Conservation (phyloP, 2,888 invertebrate genomes). For the Brachypterus glaber region DNA sequence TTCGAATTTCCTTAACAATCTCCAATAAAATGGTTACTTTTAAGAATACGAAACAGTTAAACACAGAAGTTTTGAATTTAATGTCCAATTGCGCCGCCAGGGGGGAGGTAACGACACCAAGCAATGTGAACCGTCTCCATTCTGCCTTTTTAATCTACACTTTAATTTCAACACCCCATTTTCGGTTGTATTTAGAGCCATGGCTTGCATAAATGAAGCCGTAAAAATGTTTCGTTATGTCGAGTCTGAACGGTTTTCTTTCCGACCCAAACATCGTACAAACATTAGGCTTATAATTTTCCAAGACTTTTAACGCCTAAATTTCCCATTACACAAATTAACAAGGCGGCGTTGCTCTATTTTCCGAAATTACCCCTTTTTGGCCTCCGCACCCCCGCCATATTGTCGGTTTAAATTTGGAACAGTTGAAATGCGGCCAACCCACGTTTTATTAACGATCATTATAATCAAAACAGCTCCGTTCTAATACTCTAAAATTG, state of each 20-base stretch:
- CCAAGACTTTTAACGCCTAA: too few species aligned
- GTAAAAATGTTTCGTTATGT: slow-evolving; percentile 35
- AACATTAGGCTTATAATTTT: slow-evolving; percentile 15
- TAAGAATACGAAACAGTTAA: slow-evolving; percentile 7
- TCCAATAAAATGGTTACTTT: slow-evolving; percentile 23
- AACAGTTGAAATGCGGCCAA: too few species aligned
- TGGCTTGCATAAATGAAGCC: slow-evolving; percentile 38
- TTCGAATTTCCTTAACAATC: slow-evolving; percentile 33
- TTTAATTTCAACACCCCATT: slow-evolving; percentile 42
- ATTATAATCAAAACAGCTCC: too few species aligned
- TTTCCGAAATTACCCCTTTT: too few species aligned
- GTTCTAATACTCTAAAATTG: too few species aligned
- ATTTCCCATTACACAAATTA: too few species aligned
- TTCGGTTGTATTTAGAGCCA: slow-evolving; percentile 36
- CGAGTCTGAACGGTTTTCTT: too few species aligned
- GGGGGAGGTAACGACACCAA: slow-evolving; percentile 22
- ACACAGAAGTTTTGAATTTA: slow-evolving; percentile 30
- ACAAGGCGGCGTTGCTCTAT: too few species aligned
- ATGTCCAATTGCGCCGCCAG: slow-evolving; percentile 36
- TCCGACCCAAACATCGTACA: slow-evolving; percentile 13
- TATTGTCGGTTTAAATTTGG: too few species aligned
- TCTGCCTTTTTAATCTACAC: slow-evolving; percentile 40
- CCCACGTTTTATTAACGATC: too few species aligned
- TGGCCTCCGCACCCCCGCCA: too few species aligned
- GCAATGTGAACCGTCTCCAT: slow-evolving; percentile 27